Percentiles rank a stretch among this genome's conserved stretches.
Evolutionary conservation across 2,797 vertebrate species (phyloP).

Genomic region (Oreochromis grahami): DNA sequence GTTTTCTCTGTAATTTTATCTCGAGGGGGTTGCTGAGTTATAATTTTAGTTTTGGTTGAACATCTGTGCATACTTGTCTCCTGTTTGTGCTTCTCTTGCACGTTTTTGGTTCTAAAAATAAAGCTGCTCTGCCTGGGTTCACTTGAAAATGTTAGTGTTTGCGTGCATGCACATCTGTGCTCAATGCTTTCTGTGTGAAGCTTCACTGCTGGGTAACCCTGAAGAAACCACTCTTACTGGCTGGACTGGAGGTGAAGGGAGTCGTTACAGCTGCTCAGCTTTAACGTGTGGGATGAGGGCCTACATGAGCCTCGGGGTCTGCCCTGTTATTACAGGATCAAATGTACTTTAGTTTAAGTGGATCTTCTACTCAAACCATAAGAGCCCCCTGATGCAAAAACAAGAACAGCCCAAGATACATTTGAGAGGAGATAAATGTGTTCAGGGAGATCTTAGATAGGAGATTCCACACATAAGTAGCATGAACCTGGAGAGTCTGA

Average conservation of each 20-base stretch:
- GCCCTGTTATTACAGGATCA: conserved; percentile 59
- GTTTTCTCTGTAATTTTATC: conserved; percentile 58
- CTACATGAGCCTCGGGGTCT: conserved; percentile 10
- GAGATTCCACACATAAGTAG: background rate
- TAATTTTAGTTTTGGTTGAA: conserved; percentile 47
- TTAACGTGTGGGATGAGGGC: conserved; percentile 44
- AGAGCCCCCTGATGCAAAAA: background rate
- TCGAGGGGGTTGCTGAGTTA: background rate
- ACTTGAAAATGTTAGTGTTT: background rate
- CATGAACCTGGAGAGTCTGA: fast-evolving
- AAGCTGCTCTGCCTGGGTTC: background rate
- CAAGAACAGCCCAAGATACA: background rate
- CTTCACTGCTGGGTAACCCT: background rate
- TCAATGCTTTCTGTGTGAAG: background rate
- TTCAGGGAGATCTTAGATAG: background rate
- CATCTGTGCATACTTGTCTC: conserved; percentile 38
- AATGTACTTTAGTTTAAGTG: conserved; percentile 20
- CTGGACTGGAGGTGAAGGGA: conserved; percentile 26
- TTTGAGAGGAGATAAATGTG: background rate
- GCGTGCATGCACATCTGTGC: background rate
- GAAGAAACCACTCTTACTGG: conserved; percentile 10
- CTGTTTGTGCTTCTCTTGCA: conserved; percentile 12
- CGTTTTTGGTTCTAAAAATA: conserved; percentile 35
- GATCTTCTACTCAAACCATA: conserved; percentile 2
- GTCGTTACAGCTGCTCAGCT: conserved; percentile 48